Base-by-base conservation (phyloP, 2,888 invertebrate species). In the Oxystoma pomonae region DNA sequence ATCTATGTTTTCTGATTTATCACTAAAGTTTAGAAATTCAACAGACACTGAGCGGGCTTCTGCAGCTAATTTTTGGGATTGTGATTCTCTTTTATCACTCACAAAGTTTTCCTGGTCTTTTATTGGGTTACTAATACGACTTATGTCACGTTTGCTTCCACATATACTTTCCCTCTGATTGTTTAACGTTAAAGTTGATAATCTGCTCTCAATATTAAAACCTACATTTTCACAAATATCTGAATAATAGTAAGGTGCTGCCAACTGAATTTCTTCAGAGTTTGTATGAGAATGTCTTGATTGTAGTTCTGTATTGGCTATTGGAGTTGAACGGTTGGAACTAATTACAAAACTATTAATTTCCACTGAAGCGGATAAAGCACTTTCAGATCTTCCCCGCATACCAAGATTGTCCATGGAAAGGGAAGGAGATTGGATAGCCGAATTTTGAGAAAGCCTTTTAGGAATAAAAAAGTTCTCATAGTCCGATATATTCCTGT, bases 241-340 rank as follows among this genome's bases (percentile, higher is more conserved):
- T 0, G 94, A 92, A 76, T 94, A 94, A 74, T 94, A 94, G 74
- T 94, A 94, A 0, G 94, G 93, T 35, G 91, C 92, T 61, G 35
- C 35, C 3, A 35, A 7, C 35, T 35, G 35, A 35, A 35, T 35
- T 12, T 35, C 35, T 12, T 35, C 35, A 35, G 35, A 35, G 35
- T 35, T 35, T 35, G 72, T 52, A 69, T 73, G 75, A 53, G 72
- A 67, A 12, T 72, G 62, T 16, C 65, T 67, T 16, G 71, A 68
- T 61, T 76, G 73, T 63, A 74, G 71, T 53, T 69, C 68, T 9
- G 69, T 63, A 58, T 73, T 69, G 16, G 73, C 65, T 58, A 73
- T 71, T 1, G 78, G 76, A 18, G 77, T 77, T 35, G 77, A 77
- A 21, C 73, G 64, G 61, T 73, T 76, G 2, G 76, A 76, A 61